phyloP scores from a whole-genome alignment of 92 coral and sea anemone species.

The Heteractis magnifica region DNA sequence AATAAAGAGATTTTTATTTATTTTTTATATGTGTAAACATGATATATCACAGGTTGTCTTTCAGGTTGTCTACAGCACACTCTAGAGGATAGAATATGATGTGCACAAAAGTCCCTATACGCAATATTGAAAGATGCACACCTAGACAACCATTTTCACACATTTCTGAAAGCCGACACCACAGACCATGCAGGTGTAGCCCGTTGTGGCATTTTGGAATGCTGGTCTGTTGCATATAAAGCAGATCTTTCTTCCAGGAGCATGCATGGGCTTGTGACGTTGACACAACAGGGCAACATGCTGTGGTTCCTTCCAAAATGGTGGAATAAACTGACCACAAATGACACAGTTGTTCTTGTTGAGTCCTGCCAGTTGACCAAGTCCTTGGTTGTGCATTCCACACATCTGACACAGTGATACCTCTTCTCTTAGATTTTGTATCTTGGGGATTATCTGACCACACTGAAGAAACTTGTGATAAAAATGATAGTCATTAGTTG shows the following conservation, averaged over 20 bases:
- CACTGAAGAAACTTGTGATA: slow-evolving; percentile 52
- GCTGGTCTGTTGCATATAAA: slow-evolving; percentile 58
- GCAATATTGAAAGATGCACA: neutral
- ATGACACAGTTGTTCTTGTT: slow-evolving; percentile 66
- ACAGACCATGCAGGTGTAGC: slow-evolving; percentile 60
- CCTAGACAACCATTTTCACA: slow-evolving; percentile 44
- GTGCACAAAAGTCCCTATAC: too few species aligned
- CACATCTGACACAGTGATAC: slow-evolving; percentile 71
- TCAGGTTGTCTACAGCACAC: too few species aligned
- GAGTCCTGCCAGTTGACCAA: slow-evolving; percentile 50
- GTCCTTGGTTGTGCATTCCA: slow-evolving; percentile 48
- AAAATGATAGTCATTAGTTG: neutral
- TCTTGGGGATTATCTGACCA: slow-evolving; percentile 39
- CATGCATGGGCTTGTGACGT: slow-evolving; percentile 50
- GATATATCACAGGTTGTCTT: too few species aligned
- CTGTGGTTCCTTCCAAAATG: slow-evolving; percentile 45
- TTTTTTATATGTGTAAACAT: too few species aligned
- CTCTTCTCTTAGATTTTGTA: slow-evolving; percentile 44
- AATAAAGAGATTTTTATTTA: too few species aligned
- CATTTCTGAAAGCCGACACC: slow-evolving; percentile 43
- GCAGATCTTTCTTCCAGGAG: slow-evolving; percentile 67
- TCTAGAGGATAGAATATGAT: too few species aligned
- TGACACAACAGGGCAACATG: slow-evolving; percentile 60
- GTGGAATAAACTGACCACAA: slow-evolving; percentile 56
- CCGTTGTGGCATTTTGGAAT: slow-evolving; percentile 36